These are phyloP conservation scores for Hypena proboscidalis DNA, from an alignment of 2,888 invertebrate species.

Conservation along the genomic window DNA sequence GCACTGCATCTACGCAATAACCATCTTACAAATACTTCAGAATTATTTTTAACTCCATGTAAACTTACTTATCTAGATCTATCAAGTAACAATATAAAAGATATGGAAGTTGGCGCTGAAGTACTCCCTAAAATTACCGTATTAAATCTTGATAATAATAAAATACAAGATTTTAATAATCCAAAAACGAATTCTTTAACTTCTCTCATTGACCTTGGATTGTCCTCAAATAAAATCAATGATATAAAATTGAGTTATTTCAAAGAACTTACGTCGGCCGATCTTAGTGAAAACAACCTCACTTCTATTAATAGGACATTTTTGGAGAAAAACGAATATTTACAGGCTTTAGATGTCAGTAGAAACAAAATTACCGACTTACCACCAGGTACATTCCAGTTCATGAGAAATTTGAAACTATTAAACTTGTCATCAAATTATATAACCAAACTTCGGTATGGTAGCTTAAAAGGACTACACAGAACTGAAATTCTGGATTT, in stretches of 20 bases:
- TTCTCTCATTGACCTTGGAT: constrained; percentile 54
- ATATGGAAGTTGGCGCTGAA: constrained; percentile 43
- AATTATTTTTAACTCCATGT: constrained; percentile 46
- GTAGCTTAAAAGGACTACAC: constrained; percentile 68
- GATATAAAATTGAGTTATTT: constrained; percentile 61
- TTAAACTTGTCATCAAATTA: constrained; percentile 69
- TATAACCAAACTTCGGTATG: constrained; percentile 62
- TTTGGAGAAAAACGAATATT: constrained; percentile 53
- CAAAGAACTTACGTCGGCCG: constrained; percentile 56
- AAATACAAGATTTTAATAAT: constrained; percentile 62
- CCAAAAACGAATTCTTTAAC: constrained; percentile 53
- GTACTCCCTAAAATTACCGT: constrained; percentile 55
- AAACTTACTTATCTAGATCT: constrained; percentile 59
- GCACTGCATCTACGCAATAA: constrained; percentile 67
- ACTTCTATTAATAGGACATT: constrained; percentile 53
- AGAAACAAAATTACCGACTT: constrained; percentile 59
- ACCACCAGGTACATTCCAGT: constrained; percentile 69
- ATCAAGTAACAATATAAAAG: constrained; percentile 57
- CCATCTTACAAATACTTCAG: constrained; percentile 49
- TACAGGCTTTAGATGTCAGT: constrained; percentile 68
- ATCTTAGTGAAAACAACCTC: constrained; percentile 63
- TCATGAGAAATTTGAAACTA: constrained; percentile 61
- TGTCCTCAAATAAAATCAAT: constrained; percentile 62
- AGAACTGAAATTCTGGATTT: constrained; percentile 67
- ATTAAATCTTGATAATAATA: constrained; percentile 61